Percentiles rank a stretch among this genome's conserved stretches.
Evolutionary conservation across 2,113 vertebrate species (phyloP).

Genomic region (Oxygymnocypris stewartii): DNA sequence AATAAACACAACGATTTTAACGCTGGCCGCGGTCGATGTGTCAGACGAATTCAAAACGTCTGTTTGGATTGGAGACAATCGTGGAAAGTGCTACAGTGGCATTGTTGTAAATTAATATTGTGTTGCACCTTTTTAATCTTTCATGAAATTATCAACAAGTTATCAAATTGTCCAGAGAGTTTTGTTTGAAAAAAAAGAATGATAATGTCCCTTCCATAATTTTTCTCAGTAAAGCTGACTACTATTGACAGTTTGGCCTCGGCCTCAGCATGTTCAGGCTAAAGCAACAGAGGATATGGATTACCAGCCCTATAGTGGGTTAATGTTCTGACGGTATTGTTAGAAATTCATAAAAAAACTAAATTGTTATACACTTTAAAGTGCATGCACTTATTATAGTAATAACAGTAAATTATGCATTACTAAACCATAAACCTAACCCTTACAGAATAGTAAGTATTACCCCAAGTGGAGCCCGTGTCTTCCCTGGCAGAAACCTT

Average conservation of each 20-base stretch:
- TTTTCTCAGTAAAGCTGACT: not conserved
- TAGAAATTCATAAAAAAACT: not conserved
- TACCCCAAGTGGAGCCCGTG: no score
- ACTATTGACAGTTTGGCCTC: not conserved
- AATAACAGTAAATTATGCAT: no score
- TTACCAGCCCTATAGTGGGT: not conserved
- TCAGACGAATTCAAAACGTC: not conserved
- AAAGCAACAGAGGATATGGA: conserved; percentile 7
- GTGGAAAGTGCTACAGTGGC: not conserved
- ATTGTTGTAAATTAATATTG: not conserved
- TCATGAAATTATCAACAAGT: not conserved
- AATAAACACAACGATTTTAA: conserved; percentile 30
- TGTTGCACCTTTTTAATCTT: not conserved
- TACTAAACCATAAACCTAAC: not conserved
- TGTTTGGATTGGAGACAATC: conserved; percentile 20
- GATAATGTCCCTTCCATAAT: not conserved
- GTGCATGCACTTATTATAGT: no score
- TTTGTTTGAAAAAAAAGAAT: not conserved
- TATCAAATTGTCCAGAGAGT: not conserved
- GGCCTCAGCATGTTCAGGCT: not conserved
- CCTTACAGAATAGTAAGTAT: not conserved
- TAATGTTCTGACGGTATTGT: not conserved
- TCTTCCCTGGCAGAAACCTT: no score
- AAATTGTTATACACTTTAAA: no score
- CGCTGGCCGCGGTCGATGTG: not conserved